Conservation (phyloP, 2,113 vertebrate genomes). For the Boleophthalmus pectinirostris region DNA sequence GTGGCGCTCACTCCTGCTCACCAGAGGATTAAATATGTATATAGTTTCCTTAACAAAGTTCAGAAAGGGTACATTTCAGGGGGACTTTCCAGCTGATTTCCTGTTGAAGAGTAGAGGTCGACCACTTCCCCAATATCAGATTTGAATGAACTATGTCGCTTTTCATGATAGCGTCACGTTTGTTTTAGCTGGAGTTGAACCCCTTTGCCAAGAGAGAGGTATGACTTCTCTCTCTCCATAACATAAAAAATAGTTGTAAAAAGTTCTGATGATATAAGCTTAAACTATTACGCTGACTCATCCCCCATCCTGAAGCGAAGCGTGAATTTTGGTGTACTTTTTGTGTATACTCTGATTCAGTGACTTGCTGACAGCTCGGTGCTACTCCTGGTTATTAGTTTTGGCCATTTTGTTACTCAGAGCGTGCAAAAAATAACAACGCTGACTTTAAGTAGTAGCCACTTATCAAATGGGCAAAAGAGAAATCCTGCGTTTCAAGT, state of each 20-base stretch:
- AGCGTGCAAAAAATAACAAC: not conserved
- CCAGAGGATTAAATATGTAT: no score
- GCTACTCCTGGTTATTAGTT: slow-evolving; percentile 42
- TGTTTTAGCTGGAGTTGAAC: not conserved
- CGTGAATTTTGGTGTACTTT: slow-evolving; percentile 7
- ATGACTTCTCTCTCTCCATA: not conserved
- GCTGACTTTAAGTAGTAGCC: slow-evolving; percentile 5
- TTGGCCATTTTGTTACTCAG: slow-evolving; percentile 16
- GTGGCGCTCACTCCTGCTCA: no score
- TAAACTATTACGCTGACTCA: slow-evolving; percentile 62
- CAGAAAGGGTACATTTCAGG: no score
- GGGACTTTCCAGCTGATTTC: no score
- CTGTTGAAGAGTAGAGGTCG: no score
- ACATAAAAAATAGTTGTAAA: not conserved
- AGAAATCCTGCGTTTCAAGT: slow-evolving; percentile 6
- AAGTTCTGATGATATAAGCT: slow-evolving; percentile 40
- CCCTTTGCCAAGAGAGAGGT: not conserved
- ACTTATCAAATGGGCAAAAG: not conserved
- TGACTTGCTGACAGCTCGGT: slow-evolving; percentile 57
- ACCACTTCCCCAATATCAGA: no score
- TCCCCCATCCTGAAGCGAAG: slow-evolving; percentile 30
- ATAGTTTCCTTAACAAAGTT: no score
- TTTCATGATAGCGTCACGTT: not conserved
- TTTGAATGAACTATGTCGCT: no score
- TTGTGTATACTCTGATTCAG: slow-evolving; percentile 26